A percentile compares a stretch with the other conserved stretches of the same genome.
Evolutionary conservation across 2,797 vertebrate species (phyloP).

Genomic region (Syngnathus rostellatus): DNA sequence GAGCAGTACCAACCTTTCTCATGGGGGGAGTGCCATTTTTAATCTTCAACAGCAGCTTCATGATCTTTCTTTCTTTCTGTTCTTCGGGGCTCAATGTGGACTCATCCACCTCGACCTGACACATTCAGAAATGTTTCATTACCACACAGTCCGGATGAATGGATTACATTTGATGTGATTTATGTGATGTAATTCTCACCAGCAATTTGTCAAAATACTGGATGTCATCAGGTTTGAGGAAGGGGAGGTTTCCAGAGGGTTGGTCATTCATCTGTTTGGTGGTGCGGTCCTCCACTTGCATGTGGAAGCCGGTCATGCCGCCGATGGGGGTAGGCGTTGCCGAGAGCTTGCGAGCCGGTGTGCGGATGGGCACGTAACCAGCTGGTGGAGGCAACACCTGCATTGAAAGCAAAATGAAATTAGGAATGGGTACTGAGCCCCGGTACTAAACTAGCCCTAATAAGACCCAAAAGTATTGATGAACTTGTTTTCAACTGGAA

Average conservation of each 20-base stretch:
- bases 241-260: constrained; percentile 95
- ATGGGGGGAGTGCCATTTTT: constrained; percentile 98
- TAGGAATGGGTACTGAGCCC: neutral
- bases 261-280: constrained; percentile 97
- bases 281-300: constrained; percentile 92
- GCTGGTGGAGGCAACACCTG: constrained; percentile 95
- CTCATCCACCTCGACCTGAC: constrained; percentile 95
- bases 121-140: constrained; percentile 8
- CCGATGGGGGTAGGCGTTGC: constrained; percentile 95
- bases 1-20: constrained; percentile 75
- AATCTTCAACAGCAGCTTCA: constrained; percentile 97
- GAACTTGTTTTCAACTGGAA: neutral
- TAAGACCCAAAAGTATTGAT: too few species aligned
- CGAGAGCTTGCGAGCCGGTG: constrained; percentile 91
- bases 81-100: constrained; percentile 96
- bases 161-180: neutral
- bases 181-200: constrained; percentile 61
- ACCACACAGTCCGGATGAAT: neutral
- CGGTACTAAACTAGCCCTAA: too few species aligned
- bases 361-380: constrained; percentile 95
- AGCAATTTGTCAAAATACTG: constrained; percentile 97
- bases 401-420: neutral
- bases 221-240: constrained; percentile 98
- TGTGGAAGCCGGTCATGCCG: constrained; percentile 98
- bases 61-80: constrained; percentile 98